A percentile compares a stretch with the other conserved stretches of the same genome.
phyloP scores from a whole-genome alignment of 2,888 invertebrate species.

The Chaetoderma sp. region DNA sequence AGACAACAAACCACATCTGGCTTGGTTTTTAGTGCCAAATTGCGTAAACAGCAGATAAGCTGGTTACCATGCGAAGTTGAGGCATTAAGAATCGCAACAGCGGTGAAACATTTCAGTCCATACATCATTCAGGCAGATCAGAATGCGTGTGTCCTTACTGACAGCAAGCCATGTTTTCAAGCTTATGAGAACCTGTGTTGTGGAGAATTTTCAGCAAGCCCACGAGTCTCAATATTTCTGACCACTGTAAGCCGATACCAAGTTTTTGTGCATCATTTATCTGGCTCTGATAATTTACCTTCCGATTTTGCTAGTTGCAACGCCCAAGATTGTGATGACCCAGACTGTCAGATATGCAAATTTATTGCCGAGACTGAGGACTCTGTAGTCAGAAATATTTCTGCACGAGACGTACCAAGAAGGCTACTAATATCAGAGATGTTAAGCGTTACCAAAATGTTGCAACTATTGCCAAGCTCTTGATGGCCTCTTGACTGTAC shows the following conservation, averaged over 20 bases:
- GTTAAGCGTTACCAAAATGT: conserved; percentile 28
- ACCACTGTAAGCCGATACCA: conserved; percentile 30
- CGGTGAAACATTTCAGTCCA: conserved; percentile 42
- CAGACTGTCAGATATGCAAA: conserved; percentile 27
- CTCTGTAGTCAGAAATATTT: conserved; percentile 32
- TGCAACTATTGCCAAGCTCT: conserved; percentile 28
- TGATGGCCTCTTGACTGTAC: conserved; percentile 36
- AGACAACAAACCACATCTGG: conserved; percentile 5
- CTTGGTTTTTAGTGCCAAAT: conserved; percentile 20
- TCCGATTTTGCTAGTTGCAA: conserved; percentile 39
- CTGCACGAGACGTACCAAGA: conserved; percentile 37
- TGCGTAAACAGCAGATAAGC: conserved; percentile 29
- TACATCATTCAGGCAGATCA: conserved; percentile 39
- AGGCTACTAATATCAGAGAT: conserved; percentile 23
- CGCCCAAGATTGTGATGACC: conserved; percentile 30
- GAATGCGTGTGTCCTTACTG: conserved; percentile 35
- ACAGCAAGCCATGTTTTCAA: conserved; percentile 42
- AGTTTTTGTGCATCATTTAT: conserved; percentile 15
- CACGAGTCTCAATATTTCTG: conserved; percentile 36
- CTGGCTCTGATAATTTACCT: conserved; percentile 30
- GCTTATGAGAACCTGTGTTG: conserved; percentile 37
- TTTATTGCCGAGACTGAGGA: conserved; percentile 19
- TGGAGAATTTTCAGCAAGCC: conserved; percentile 40
- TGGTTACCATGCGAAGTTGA: conserved; percentile 48
- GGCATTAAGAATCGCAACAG: conserved; percentile 36